These are phyloP conservation scores for Catharus minimus DNA, from an alignment of 2,113 vertebrate genomes.

Conservation along the genomic window DNA sequence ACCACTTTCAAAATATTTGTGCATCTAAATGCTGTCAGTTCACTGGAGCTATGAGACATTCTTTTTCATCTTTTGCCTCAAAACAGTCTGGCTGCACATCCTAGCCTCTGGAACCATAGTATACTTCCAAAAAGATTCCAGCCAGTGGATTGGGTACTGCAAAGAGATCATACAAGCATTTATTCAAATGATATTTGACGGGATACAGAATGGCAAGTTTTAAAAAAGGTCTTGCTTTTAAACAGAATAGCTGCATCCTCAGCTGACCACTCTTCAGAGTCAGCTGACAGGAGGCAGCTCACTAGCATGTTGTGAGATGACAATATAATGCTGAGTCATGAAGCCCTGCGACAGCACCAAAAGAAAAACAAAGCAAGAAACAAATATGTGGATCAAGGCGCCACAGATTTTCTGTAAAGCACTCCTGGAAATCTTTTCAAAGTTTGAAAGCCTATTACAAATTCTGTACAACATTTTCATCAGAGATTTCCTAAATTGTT, in stretches of 20 bases:
- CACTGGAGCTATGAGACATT: not conserved
- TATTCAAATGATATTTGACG: not conserved
- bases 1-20: not conserved
- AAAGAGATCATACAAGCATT: not conserved
- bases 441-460: not conserved
- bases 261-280: not conserved
- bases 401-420: not conserved
- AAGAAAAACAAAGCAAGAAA: not conserved
- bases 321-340: not conserved
- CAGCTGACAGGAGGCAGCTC: not conserved
- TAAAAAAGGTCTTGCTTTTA: not conserved
- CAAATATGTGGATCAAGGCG: not conserved
- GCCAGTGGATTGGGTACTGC: not conserved
- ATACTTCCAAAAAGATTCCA: not conserved
- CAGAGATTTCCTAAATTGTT: not conserved
- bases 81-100: not conserved
- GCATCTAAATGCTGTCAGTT: not conserved
- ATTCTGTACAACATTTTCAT: not conserved
- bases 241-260: not conserved
- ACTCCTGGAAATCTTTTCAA: not conserved
- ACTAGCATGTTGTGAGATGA: not conserved
- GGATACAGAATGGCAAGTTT: not conserved
- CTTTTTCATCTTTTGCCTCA: not conserved
- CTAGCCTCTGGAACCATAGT: not conserved
- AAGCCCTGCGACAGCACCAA: not conserved